Evolutionary conservation across 2,113 vertebrate genomes (phyloP).

Genomic region (Helogale parvula): DNA sequence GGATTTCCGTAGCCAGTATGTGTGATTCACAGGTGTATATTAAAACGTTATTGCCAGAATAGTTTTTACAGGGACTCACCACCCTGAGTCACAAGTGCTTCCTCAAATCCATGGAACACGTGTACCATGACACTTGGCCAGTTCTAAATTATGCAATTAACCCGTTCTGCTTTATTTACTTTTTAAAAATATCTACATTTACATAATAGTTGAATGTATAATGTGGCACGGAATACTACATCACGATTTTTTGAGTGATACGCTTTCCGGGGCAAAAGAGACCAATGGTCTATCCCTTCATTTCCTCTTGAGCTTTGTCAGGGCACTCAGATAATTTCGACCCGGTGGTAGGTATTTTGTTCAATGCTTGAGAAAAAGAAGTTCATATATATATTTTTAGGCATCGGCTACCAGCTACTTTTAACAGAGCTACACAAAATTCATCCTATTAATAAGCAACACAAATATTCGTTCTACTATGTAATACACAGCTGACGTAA

Average conservation of each 20-base stretch:
- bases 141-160: conserved; percentile 7
- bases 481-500: background rate
- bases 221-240: background rate
- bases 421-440: background rate
- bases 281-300: background rate
- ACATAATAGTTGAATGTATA: conserved; percentile 2
- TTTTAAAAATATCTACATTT: background rate
- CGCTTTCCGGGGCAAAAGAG: background rate
- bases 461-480: background rate
- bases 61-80: conserved; percentile 29
- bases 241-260: background rate
- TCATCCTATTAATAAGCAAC: background rate
- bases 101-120: background rate
- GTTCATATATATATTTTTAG: background rate
- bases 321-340: background rate
- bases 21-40: background rate
- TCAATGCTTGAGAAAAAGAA: background rate
- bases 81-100: background rate
- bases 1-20: background rate
- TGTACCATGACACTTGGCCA: background rate
- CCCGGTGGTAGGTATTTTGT: background rate
- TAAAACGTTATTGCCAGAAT: rapidly evolving
- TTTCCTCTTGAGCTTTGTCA: background rate
- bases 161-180: conserved; percentile 1
- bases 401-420: background rate